Evolutionary conservation across 2,888 invertebrate genomes (phyloP), one percentile per base, ranked within the genome.

Genomic region (Imbricaverruca yamaguchii): DNA sequence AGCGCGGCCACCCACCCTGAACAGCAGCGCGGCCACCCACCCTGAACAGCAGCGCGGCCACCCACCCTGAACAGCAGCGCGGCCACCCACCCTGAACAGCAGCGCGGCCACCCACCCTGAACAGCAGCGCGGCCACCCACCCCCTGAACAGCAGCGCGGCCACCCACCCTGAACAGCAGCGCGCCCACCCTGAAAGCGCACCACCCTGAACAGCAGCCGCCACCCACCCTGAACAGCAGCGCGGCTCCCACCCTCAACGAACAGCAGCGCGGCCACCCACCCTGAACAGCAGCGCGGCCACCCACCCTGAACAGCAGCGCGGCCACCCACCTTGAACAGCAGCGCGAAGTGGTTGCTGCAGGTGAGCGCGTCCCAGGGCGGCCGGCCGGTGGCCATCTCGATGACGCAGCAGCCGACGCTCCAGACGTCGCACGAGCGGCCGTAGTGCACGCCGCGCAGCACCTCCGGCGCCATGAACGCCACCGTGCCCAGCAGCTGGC

Each of bases 401-500:
- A 89, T 88, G 83, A 89, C 86, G 61, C 86, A 86, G 84, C 89
- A 89, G 9, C 89, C 89, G 15, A 88, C 86, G 84, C 88, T 87
- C 89, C 89, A 89, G 18, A 89, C 86, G 84, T 89, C 89, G 86
- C 89, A 88, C 0, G 87, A 87, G 80, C 88, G 84, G n/a, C 89
- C 89, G 84, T 89, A 89, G 82, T 86, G 86, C 83, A 88, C 88
- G 10, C 89, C 88, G 80, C 88, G 84, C 80, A 89, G 84, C 15
- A 89, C 88, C 86, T 89, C 89, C 80, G 89, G 89, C 67, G 89
- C 89, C 89, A 89, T 89, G 84, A 89, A 89, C 15, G 88, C 88
- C 78, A 89, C 87, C 57, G 89, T 89, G 8, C 89, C 89, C 61
- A 88, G 84, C 81, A 89, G 84, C 84, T 89, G 88, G 13, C 88